A percentile compares a stretch with the other conserved stretches of the same genome.
phyloP scores from a whole-genome alignment of 2,113 vertebrate genomes.

The Thermophis baileyi region DNA sequence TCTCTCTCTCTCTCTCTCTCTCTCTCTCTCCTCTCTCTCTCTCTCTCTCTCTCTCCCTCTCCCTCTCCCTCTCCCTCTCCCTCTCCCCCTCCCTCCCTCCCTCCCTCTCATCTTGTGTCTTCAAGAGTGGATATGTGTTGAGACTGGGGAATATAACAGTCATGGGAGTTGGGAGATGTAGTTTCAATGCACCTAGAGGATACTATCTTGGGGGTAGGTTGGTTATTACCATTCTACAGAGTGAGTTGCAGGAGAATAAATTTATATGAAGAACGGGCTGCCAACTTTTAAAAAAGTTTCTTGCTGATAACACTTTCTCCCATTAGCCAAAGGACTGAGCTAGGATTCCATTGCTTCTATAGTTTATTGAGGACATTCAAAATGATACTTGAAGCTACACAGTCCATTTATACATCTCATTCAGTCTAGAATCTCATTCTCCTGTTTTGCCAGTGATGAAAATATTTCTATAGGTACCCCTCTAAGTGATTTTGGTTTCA shows the following conservation, averaged over 20 bases:
- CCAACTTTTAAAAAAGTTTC: background rate
- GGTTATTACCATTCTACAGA: background rate
- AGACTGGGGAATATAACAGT: background rate
- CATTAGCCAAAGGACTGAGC: background rate
- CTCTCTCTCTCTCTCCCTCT: too few relatives aligned
- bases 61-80: too few relatives aligned
- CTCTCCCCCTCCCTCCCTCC: too few relatives aligned
- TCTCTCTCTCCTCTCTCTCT: too few relatives aligned
- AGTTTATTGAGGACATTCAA: background rate
- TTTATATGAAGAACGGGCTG: background rate
- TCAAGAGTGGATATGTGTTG: background rate
- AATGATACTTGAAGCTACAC: background rate
- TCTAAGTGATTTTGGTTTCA: conserved; percentile 3
- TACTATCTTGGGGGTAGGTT: background rate
- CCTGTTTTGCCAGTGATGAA: background rate
- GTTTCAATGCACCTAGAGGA: background rate
- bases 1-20: background rate
- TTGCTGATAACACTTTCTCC: background rate
- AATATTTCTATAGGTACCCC: background rate
- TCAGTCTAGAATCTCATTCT: background rate
- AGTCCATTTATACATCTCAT: too few relatives aligned
- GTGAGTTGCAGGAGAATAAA: background rate
- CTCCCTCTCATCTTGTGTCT: background rate
- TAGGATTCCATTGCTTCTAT: background rate
- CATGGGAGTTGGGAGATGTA: background rate